Base-by-base conservation (phyloP, 2,113 vertebrate genomes). In the Labeo rohita region DNA sequence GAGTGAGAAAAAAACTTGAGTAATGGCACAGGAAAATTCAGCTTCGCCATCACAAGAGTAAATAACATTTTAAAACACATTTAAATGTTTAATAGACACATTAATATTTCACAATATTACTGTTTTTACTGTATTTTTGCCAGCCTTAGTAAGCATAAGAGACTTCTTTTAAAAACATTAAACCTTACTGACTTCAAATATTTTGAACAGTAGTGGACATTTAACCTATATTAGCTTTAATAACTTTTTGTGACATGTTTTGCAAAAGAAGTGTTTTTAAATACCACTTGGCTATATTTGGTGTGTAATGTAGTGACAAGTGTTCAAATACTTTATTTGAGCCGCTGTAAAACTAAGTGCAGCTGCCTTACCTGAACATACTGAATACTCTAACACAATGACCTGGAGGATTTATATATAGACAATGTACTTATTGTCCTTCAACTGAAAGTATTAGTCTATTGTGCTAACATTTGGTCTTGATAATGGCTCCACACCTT, bases 381-480 rank as follows among this genome's bases (percentile, higher is more conserved):
- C 36, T 23, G 36, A 36, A 77, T 77, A 36, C 0, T 50, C 52
- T 0, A 45, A 16, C 15, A 52, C 43, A 34, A n/a, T n/a, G 45
- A 52, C 61, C n/a, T 18, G 18, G 28, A 63, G 15, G 7, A 49
- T 34, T 59, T 39, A 39, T 28, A 28, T 49, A 13, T 7, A 68
- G n/a, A 70, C n/a, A 68, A 34, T 49, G 3, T 15, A 81, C 56
- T 28, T 36, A 18, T 8, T 70, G 23, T 49, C 23, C 52, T 66
- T 36, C 36, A 36, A 21, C 6, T 36, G 28, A 56, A 78, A 54
- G 3, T 13, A 45, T 21, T 74, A 21, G 18, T 54, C 75, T 77
- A 56, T 78, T 78, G 50, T 78, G 75, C 10, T 21, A 52, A 50
- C 45, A 82, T 70, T 36, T 68, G 13, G 45, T 65, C 12, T 28